These are phyloP conservation scores for Oophaga pumilio DNA, from an alignment of 2,113 vertebrate species.

Conservation along the genomic window DNA sequence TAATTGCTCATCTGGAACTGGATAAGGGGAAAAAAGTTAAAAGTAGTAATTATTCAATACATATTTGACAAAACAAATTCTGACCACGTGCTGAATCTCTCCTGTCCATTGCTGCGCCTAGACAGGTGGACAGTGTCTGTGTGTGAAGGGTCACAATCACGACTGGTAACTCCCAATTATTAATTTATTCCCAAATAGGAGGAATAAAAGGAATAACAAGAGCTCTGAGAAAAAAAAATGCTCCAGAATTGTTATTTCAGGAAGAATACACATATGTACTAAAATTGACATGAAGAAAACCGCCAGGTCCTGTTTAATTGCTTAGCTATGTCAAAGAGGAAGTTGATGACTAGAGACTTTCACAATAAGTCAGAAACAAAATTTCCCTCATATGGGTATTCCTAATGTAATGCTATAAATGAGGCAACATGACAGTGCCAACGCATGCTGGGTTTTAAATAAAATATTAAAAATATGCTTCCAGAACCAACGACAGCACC, in stretches of 20 bases:
- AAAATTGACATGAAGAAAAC: background rate
- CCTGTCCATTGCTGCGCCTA: background rate
- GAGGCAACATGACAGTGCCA: background rate
- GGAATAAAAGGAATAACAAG: no score
- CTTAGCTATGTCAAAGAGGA: background rate
- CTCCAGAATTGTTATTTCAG: background rate
- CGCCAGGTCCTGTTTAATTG: background rate
- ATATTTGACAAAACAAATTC: background rate
- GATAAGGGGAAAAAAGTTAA: background rate
- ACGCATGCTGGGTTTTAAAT: background rate
- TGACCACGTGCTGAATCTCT: background rate
- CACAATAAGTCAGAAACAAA: background rate
- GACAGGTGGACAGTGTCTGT: no score
- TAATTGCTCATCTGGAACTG: conserved; percentile 87
- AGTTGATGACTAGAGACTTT: background rate
- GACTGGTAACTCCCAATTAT: no score
- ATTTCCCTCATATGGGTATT: background rate
- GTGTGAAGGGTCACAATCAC: no score
- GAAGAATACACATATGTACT: no score
- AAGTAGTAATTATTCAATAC: background rate
- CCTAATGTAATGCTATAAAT: background rate
- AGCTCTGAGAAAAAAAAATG: no score
- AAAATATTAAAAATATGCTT: no score
- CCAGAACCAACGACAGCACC: no score
- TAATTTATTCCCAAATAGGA: no score